phyloP scores from a whole-genome alignment of 2,797 vertebrate species.

The Zenarchopterus dispar region DNA sequence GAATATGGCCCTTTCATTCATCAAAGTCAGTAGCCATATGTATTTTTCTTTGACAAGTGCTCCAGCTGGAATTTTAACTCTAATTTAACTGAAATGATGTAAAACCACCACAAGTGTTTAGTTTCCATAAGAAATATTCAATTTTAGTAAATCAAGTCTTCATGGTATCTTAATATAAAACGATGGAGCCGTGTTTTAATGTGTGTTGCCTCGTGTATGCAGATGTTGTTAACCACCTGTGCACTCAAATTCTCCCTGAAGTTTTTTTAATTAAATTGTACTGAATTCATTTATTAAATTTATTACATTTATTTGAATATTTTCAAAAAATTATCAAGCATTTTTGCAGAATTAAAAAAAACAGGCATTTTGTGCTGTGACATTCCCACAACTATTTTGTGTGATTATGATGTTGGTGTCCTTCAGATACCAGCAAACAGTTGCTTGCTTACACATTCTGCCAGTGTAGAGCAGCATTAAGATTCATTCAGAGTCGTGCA shows the following conservation, averaged over 20 bases:
- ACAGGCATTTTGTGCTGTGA: neutral
- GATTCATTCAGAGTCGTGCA: slow-evolving; percentile 1
- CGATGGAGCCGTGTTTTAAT: neutral
- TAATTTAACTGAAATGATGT: neutral
- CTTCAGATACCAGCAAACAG: neutral
- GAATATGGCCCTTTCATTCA: no score
- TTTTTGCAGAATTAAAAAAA: neutral
- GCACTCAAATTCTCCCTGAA: neutral
- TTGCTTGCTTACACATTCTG: neutral
- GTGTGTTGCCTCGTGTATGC: no score
- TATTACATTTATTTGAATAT: neutral
- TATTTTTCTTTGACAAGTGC: no score
- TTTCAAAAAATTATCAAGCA: neutral
- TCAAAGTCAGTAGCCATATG: no score
- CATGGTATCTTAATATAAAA: neutral
- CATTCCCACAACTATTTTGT: neutral
- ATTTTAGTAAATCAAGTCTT: neutral
- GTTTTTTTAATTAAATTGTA: neutral
- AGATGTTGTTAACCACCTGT: neutral
- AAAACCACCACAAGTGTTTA: neutral
- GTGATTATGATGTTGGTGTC: neutral
- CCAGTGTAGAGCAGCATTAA: neutral
- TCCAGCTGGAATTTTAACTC: no score
- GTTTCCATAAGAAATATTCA: neutral
- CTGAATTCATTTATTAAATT: no score